Base-by-base conservation (phyloP, 2,888 invertebrate species). In the Escarpia spicata region DNA sequence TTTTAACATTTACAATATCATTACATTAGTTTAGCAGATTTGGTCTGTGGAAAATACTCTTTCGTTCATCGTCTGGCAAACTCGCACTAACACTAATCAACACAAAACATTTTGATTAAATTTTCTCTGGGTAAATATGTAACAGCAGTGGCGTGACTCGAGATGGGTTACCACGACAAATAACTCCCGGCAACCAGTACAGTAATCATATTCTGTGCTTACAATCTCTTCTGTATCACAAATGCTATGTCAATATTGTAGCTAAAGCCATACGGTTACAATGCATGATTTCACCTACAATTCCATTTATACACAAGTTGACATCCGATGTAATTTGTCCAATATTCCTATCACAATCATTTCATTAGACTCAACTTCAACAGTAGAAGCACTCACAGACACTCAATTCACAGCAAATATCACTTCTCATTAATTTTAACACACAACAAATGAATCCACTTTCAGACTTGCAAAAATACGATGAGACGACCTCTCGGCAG, bases 321-420 rank as follows among this genome's bases (percentile, higher is more conserved):
- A 26, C 75, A 15, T 75, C 26, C 26, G 75, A 75, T 75, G 19
- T 75, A 75, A 26, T 75, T 26, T 75, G 75, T 75, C 75, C 75
- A 75, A 75, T 75, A n/a, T 75, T 75, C n/a, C 75, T 75, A 75
- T 75, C 75, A 75, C 75, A 75, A 75, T 75, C 75, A 75, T n/a
- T 75, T 26, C 15, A 26, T 75, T 19, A 52, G 52, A 52, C 52
- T 52, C 52, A 9, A 75, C 75, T 26, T 75, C 26, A 26, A 75
- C 75, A 75, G 19, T 19, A 75, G 26, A 75, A 75, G 75, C 75
- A 75, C 52, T 52, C 52, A 52, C 8, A 52, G 52, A 52, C 52
- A 52, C 52, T 52, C 52, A 15, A 12, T 52, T 52, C 52, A 52
- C 52, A 52, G 9, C 52, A 52, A 52, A 52, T 52, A 52, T 52